Evolutionary conservation across 2,113 vertebrate genomes (phyloP), one percentile per base, ranked within the genome.

Genomic region (Colistium nudipinnis): DNA sequence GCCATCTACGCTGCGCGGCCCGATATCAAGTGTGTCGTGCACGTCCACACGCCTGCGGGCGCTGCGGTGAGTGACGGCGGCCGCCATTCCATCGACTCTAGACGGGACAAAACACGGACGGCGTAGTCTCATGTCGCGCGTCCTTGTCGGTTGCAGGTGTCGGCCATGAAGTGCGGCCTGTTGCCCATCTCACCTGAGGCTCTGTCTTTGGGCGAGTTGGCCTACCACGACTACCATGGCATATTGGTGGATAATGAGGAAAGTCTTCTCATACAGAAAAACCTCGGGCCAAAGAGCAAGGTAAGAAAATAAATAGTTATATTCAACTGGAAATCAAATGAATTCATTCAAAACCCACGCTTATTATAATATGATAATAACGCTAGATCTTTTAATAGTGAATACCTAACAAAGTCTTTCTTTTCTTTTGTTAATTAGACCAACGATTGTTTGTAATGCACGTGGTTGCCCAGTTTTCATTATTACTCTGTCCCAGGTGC

Each of bases 161-260:
- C 98, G 0, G 97, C 98, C 17, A 98, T 99, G 97, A 99, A 98
- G 53, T 97, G 96, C 25, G 98, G 98, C 49, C 94, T 99, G 63
- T 68, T 99, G 82, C 97, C 97, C 2, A 95, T 99, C 78, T 99
- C 97, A 5, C 97, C 97, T 0, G 97, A 99, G 89, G 94, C 97
- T 0, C 92, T 99, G 76, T 94, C 94, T 19, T 93, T 99, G 2
- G 98, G 98, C 4, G 96, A 98, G 70, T 91, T 99, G 85, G 67
- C 94, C 61, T 99, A 99, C 70, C 98, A 99, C 14, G 96, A 99
- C 88, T 99, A 99, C 87, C 95, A 97, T 0, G 98, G 98, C 54
- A 98, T 99, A 63, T 79, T 99, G 66, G 93, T 99, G 61, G 95
- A 99, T 49, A 92, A 97, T 13, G 96, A 97, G 44, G 98, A 99